These are phyloP conservation scores for Scomber japonicus DNA, from an alignment of 2,113 vertebrate genomes.

Conservation along the genomic window DNA sequence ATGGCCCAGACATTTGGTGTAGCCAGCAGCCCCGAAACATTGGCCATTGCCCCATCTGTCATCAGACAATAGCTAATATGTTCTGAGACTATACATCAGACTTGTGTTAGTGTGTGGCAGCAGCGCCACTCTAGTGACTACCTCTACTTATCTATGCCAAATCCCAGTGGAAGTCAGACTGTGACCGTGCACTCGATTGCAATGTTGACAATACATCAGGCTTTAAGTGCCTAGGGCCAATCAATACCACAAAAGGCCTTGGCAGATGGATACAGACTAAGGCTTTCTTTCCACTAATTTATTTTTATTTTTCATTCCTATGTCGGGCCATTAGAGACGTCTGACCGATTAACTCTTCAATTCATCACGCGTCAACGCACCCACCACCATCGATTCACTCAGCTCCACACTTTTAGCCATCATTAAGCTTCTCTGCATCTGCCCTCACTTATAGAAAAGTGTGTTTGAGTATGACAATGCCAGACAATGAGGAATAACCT, in stretches of 20 bases:
- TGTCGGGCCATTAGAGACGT: slow-evolving; percentile 76
- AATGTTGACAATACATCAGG: slow-evolving; percentile 76
- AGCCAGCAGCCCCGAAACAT: too few species aligned
- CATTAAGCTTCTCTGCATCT: slow-evolving; percentile 52
- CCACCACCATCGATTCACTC: slow-evolving; percentile 70
- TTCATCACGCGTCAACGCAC: slow-evolving; percentile 73
- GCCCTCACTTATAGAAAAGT: slow-evolving; percentile 47
- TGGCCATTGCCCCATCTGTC: too few species aligned
- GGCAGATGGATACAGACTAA: slow-evolving; percentile 73
- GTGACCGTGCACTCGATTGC: slow-evolving; percentile 51
- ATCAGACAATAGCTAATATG: too few species aligned
- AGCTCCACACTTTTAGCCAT: slow-evolving; percentile 54
- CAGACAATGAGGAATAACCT: slow-evolving; percentile 13
- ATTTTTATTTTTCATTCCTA: slow-evolving; percentile 79
- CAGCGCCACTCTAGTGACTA: slow-evolving; percentile 8
- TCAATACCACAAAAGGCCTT: slow-evolving; percentile 75
- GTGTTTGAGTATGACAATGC: slow-evolving; percentile 15
- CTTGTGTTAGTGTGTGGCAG: not conserved
- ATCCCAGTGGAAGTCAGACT: slow-evolving; percentile 53
- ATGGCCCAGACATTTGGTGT: too few species aligned
- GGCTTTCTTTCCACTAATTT: slow-evolving; percentile 76
- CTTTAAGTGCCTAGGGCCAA: slow-evolving; percentile 73
- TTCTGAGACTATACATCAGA: too few species aligned
- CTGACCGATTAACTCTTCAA: slow-evolving; percentile 78
- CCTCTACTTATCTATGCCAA: slow-evolving; percentile 26